phyloP scores from a whole-genome alignment of 2,797 vertebrate species.

The Huso huso region DNA sequence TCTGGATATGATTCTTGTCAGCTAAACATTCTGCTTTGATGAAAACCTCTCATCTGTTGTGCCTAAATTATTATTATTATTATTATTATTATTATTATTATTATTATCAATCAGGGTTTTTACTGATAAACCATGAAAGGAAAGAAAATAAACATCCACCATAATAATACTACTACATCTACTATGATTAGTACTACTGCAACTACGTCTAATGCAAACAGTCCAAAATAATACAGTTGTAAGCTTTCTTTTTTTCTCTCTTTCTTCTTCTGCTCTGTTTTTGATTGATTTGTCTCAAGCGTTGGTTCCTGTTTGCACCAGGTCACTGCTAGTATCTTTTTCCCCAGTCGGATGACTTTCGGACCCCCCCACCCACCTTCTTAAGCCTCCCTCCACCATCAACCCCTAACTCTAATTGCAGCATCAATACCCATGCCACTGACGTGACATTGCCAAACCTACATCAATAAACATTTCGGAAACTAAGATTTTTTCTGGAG shows the following conservation, averaged over 20 bases:
- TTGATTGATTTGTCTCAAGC: slow-evolving; percentile 6
- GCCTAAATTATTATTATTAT: slow-evolving; percentile 1
- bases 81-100: too few species aligned
- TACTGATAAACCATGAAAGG: too few species aligned
- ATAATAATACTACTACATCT: too few species aligned
- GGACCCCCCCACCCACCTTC: neutral
- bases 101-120: too few species aligned
- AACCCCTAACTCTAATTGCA: slow-evolving; percentile 56
- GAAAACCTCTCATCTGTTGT: slow-evolving; percentile 5
- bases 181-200: too few species aligned
- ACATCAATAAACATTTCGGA: slow-evolving; percentile 83
- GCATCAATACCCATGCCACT: slow-evolving; percentile 66
- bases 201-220: too few species aligned
- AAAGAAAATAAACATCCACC: too few species aligned
- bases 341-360: neutral
- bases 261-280: neutral
- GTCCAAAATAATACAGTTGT: too few species aligned
- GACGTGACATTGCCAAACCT: slow-evolving; percentile 57
- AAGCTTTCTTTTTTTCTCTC: too few species aligned
- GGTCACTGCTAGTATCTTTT: slow-evolving; percentile 20
- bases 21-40: slow-evolving; percentile 32
- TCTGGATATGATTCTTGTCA: slow-evolving; percentile 38
- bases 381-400: slow-evolving; percentile 23
- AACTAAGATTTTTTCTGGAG: slow-evolving; percentile 63
- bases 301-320: slow-evolving; percentile 38